Conservation (phyloP, 2,888 invertebrate genomes). For the Andrena trimmerana region DNA sequence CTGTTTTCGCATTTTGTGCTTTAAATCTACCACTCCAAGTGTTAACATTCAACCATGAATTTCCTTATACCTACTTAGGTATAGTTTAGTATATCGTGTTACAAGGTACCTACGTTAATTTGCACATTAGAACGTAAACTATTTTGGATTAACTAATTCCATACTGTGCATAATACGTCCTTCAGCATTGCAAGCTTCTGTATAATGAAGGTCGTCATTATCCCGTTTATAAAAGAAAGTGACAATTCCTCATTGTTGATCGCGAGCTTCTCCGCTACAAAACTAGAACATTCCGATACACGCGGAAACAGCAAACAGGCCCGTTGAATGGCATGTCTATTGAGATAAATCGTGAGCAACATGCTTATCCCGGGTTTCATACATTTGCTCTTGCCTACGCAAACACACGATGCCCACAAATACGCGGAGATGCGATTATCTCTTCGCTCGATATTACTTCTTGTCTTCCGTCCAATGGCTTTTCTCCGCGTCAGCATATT, state of each 20-base stretch:
- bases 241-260: conserved; percentile 10
- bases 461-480: conserved; percentile 6
- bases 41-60: too few relatives aligned
- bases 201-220: not conserved
- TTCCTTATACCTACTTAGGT: too few relatives aligned
- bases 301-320: conserved; percentile 11
- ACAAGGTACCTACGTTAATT: too few relatives aligned
- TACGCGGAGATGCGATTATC: conserved; percentile 17
- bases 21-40: too few relatives aligned
- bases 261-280: not conserved
- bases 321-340: conserved; percentile 16
- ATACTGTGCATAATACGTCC: too few relatives aligned
- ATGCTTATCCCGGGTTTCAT: conserved; percentile 62
- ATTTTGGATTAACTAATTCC: too few relatives aligned
- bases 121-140: too few relatives aligned
- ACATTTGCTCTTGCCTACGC: conserved; percentile 48
- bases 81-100: too few relatives aligned
- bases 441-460: conserved; percentile 19
- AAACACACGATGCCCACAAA: conserved; percentile 40
- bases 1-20: too few relatives aligned
- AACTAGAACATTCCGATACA: conserved; percentile 15
- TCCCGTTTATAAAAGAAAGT: not conserved
- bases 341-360: conserved; percentile 38
- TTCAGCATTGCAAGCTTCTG: too few relatives aligned
- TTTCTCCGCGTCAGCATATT: not conserved